phyloP scores from a whole-genome alignment of 2,888 invertebrate genomes.

The Eupithecia subfuscata region DNA sequence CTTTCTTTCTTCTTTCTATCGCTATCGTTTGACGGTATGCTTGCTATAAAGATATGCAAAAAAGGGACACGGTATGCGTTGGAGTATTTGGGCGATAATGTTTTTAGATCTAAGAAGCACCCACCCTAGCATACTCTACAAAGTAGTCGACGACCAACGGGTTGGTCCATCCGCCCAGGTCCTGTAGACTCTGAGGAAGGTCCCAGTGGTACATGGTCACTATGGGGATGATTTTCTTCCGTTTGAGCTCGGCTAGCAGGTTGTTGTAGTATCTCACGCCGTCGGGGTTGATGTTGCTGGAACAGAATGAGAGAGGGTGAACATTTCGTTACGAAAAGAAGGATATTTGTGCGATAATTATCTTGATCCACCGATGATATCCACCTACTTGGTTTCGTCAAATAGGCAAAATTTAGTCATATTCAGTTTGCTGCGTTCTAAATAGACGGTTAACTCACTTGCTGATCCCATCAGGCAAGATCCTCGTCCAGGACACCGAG shows the following conservation, averaged over 20 bases:
- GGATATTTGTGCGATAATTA: no score
- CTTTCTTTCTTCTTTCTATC: no score
- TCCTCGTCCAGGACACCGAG: conserved; percentile 87
- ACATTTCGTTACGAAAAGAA: neutral
- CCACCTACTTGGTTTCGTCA: no score
- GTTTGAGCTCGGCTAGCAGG: conserved; percentile 83
- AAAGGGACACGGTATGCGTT: neutral
- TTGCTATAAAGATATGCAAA: neutral
- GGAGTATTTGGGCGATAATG: neutral
- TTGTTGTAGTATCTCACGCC: conserved; percentile 84
- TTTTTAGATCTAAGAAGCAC: conserved; percentile 6
- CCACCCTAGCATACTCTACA: conserved; percentile 83
- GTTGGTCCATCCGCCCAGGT: conserved; percentile 87
- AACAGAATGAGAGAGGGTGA: conserved; percentile 7
- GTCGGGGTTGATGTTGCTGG: conserved; percentile 66
- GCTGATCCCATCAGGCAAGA: conserved; percentile 85
- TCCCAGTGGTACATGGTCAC: conserved; percentile 88
- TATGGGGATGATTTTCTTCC: conserved; percentile 82
- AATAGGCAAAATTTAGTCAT: no score
- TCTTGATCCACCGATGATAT: no score
- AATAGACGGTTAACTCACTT: conserved; percentile 55
- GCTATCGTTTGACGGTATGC: no score
- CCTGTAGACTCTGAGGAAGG: conserved; percentile 83
- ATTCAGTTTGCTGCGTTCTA: no score
- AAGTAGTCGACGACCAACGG: conserved; percentile 85